Evolutionary conservation across 2,888 invertebrate species (phyloP).

Genomic region (Glaucopsyche alexis): DNA sequence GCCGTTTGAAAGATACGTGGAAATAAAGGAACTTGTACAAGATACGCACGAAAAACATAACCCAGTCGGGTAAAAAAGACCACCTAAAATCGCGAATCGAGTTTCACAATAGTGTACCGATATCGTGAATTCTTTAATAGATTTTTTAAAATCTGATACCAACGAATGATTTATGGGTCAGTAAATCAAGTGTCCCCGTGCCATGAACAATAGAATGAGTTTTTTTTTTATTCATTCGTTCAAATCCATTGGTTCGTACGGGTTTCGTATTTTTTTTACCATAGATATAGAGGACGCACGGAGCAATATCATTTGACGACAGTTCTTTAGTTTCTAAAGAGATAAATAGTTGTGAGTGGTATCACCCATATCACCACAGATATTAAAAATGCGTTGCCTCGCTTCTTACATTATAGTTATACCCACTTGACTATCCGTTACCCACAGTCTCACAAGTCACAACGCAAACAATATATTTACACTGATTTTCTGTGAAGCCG

Average conservation of each 20-base stretch:
- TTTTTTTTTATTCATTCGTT: conserved; percentile 14
- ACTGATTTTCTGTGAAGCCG: too few species aligned
- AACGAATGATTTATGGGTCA: conserved; percentile 37
- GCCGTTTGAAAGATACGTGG: too few species aligned
- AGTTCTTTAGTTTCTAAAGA: not conserved
- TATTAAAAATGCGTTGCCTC: too few species aligned
- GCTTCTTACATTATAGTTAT: too few species aligned
- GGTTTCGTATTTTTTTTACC: conserved; percentile 23
- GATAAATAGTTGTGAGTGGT: too few species aligned
- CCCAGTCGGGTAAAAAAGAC: too few species aligned
- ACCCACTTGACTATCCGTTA: too few species aligned
- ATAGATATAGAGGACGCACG: not conserved
- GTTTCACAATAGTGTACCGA: not conserved
- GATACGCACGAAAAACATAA: too few species aligned
- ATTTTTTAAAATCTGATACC: conserved; percentile 19
- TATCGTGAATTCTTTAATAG: conserved; percentile 10
- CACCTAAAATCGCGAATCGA: not conserved
- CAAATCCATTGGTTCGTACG: not conserved
- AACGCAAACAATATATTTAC: too few species aligned
- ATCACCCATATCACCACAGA: too few species aligned
- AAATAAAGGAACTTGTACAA: too few species aligned
- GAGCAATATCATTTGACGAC: not conserved
- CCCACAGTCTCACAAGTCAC: too few species aligned
- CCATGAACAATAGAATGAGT: conserved; percentile 15
- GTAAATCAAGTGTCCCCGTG: conserved; percentile 36